A percentile compares a stretch with the other conserved stretches of the same genome.
Evolutionary conservation across 2,113 vertebrate species (phyloP).

Genomic region (Pygoscelis adeliae): DNA sequence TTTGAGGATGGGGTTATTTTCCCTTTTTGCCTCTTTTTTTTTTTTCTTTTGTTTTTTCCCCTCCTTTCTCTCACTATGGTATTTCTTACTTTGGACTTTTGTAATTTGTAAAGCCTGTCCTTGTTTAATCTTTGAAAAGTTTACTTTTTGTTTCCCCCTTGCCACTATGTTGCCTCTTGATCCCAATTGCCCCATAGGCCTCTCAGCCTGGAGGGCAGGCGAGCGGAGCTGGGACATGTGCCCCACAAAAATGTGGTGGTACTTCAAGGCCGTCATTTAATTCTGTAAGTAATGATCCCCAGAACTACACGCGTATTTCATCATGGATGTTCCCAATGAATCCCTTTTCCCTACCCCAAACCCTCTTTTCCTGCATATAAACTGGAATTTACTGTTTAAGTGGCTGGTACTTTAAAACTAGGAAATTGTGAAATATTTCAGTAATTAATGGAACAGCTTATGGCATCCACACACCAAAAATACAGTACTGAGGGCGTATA

Average conservation of each 20-base stretch:
- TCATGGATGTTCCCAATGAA: constrained; percentile 12
- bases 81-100: constrained; percentile 8
- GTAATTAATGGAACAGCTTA: background rate
- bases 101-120: constrained; percentile 27
- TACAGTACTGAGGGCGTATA: background rate
- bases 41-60: background rate
- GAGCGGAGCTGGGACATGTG: constrained; percentile 76
- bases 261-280: constrained; percentile 77
- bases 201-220: constrained; percentile 76
- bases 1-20: background rate
- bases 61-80: background rate
- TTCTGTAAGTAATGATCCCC: constrained; percentile 83
- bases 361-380: constrained; percentile 29
- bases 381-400: background rate
- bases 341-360: background rate
- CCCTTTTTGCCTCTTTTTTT: background rate
- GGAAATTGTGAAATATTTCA: background rate
- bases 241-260: constrained; percentile 79
- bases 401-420: background rate
- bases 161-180: constrained; percentile 56
- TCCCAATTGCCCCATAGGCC: constrained; percentile 63
- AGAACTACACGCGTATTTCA: background rate
- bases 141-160: constrained; percentile 68
- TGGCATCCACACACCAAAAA: background rate
- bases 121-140: constrained; percentile 69